phyloP scores from a whole-genome alignment of 2,888 invertebrate genomes.

The Rugalucina vietnamica region DNA sequence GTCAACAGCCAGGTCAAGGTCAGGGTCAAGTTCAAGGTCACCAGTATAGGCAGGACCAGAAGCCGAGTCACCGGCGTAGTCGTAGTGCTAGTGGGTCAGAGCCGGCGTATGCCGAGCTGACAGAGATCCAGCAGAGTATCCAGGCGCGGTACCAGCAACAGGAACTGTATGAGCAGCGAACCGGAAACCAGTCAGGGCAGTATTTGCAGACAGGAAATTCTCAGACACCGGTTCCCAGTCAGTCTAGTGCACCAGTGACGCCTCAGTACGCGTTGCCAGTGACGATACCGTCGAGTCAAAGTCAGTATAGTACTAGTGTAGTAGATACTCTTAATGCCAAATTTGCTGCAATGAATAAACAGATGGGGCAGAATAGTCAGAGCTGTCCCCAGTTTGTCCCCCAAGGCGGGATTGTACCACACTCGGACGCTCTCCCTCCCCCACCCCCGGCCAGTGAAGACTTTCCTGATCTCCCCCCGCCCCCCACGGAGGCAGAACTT shows the following conservation, averaged over 20 bases:
- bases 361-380: constrained; percentile 53
- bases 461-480: constrained; percentile 76
- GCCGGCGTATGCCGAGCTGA: constrained; percentile 74
- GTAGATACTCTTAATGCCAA: constrained; percentile 73
- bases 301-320: constrained; percentile 57
- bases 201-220: not conserved
- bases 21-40: constrained; percentile 44
- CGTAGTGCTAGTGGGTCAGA: constrained; percentile 63
- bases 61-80: constrained; percentile 61
- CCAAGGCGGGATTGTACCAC: not conserved
- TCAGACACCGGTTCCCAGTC: constrained; percentile 6
- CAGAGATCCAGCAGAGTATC: constrained; percentile 76
- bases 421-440: constrained; percentile 24
- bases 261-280: constrained; percentile 65
- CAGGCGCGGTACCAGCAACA: constrained; percentile 66
- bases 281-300: constrained; percentile 31
- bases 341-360: constrained; percentile 71
- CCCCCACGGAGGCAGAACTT: constrained; percentile 78
- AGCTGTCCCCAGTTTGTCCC: not conserved
- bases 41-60: constrained; percentile 16
- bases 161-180: constrained; percentile 28
- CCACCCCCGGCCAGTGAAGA: constrained; percentile 40
- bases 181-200: not conserved
- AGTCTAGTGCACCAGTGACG: constrained; percentile 50
- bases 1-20: constrained; percentile 17